phyloP scores from a whole-genome alignment of 2,888 invertebrate species.

The Lasiommata megera region DNA sequence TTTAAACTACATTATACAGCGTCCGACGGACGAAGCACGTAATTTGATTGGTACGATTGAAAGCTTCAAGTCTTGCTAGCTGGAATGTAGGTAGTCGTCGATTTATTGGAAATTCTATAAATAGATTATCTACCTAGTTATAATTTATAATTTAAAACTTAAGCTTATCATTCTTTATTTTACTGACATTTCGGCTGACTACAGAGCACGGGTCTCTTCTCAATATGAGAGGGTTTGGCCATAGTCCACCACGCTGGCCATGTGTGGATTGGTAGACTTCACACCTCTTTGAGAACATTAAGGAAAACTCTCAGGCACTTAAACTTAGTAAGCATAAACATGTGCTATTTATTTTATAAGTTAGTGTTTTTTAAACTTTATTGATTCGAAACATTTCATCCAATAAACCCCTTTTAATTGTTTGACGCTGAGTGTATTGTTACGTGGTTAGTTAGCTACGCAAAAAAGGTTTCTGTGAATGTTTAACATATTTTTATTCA shows the following conservation, averaged over 20 bases:
- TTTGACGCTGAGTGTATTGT: background rate
- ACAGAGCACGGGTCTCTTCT: no score
- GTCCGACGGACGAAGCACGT: constrained; percentile 17
- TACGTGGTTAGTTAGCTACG: background rate
- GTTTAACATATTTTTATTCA: constrained; percentile 2
- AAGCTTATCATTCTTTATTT: no score
- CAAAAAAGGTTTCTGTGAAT: background rate
- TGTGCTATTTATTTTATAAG: background rate
- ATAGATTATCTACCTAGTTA: background rate
- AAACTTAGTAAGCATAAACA: no score
- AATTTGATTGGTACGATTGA: constrained; percentile 24
- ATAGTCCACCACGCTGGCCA: no score
- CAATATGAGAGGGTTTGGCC: no score
- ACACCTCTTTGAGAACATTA: no score
- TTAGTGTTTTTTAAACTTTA: background rate
- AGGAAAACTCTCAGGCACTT: no score
- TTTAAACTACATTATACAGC: constrained; percentile 21
- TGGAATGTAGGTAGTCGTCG: constrained; percentile 10
- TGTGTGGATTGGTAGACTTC: no score
- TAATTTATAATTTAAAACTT: no score
- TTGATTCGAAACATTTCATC: background rate
- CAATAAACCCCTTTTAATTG: background rate
- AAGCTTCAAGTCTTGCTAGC: constrained; percentile 16
- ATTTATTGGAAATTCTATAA: constrained; percentile 10
- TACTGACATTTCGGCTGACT: no score